Evolutionary conservation across 2,888 invertebrate species (phyloP).

Genomic region (Diaperis boleti): DNA sequence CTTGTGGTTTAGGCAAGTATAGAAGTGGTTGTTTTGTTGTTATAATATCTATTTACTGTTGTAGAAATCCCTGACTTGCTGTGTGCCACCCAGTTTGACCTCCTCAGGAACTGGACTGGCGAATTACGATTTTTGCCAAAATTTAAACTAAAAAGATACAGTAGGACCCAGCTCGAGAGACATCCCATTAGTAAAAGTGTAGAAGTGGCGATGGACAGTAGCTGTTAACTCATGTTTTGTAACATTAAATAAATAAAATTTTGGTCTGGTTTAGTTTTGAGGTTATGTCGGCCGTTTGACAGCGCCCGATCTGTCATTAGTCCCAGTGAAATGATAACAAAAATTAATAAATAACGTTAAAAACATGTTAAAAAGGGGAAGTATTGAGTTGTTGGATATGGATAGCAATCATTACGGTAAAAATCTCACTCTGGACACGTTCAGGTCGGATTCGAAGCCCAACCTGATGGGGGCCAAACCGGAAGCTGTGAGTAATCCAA

Average conservation of each 20-base stretch:
- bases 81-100: constrained; percentile 71
- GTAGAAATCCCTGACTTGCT: constrained; percentile 80
- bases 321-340: background rate
- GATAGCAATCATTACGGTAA: constrained; percentile 78
- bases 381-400: constrained; percentile 74
- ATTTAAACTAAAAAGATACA: constrained; percentile 74
- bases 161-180: constrained; percentile 60
- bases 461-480: constrained; percentile 87
- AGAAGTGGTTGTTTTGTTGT: constrained; percentile 11
- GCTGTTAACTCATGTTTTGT: too few species aligned
- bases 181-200: too few species aligned
- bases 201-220: constrained; percentile 3
- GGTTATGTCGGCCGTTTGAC: too few species aligned
- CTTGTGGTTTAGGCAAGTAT: constrained; percentile 75
- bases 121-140: constrained; percentile 76
- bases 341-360: constrained; percentile 8
- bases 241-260: constrained; percentile 16
- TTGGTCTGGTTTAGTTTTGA: too few species aligned
- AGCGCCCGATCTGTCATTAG: background rate
- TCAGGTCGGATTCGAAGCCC: constrained; percentile 87
- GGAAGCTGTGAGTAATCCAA: constrained; percentile 75
- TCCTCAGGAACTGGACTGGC: constrained; percentile 76
- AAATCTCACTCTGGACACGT: constrained; percentile 81
- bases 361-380: constrained; percentile 73
- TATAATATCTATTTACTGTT: constrained; percentile 47